A percentile compares a stretch with the other conserved stretches of the same genome.
Conservation (phyloP, 1,140 invertebrate species). For the Rhyzopertha dominica region DNA sequence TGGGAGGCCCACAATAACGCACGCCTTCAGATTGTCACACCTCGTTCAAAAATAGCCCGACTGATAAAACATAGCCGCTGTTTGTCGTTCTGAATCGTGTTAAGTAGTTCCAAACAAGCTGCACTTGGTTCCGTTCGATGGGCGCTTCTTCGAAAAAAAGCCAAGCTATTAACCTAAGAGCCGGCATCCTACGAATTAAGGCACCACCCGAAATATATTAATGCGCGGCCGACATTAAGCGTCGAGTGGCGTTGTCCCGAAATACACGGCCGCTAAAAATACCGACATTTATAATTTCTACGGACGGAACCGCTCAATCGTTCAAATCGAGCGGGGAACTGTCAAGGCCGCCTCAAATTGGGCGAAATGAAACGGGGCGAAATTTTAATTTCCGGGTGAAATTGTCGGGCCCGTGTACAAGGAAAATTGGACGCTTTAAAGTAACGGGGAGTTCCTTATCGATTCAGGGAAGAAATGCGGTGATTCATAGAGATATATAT, state of each 20-base stretch:
- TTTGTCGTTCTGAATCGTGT: no score
- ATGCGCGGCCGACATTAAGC: constrained; percentile 23
- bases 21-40: no score
- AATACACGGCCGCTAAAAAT: constrained; percentile 13
- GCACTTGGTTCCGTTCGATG: not conserved
- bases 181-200: constrained; percentile 20
- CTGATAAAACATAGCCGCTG: no score
- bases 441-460: no score
- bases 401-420: no score
- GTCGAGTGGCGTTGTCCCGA: constrained; percentile 22
- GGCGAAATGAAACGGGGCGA: constrained; percentile 9
- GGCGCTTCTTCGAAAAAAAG: constrained; percentile 5
- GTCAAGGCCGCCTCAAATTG: constrained; percentile 1
- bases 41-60: no score
- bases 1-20: no score
- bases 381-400: constrained; percentile 16
- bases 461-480: no score
- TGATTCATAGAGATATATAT: no score
- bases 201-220: constrained; percentile 20
- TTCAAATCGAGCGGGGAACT: constrained; percentile 6
- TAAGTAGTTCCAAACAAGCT: no score
- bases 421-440: no score
- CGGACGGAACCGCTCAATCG: constrained; percentile 3
- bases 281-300: constrained; percentile 14
- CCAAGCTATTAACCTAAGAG: constrained; percentile 21